Conservation (phyloP, 2,113 vertebrate genomes). For the Nibea coibor region DNA sequence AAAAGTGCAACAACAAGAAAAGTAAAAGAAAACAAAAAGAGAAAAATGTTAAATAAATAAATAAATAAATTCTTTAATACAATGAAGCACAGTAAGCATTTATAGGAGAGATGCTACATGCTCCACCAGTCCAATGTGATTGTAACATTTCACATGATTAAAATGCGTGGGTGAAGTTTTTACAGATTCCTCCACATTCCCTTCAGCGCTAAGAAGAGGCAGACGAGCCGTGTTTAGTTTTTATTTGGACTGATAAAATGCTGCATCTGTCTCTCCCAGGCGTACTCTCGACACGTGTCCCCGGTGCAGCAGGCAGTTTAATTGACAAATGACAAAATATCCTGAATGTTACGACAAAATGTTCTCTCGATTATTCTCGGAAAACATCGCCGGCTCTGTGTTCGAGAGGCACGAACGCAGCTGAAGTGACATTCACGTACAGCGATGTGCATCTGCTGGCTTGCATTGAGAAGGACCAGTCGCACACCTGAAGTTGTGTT, state of each 20-base stretch:
- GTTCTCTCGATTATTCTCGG: background rate
- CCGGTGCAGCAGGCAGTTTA: background rate
- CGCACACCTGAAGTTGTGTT: slow-evolving; percentile 22
- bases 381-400: background rate
- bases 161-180: background rate
- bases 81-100: no score
- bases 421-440: background rate
- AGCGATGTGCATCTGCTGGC: background rate
- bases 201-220: background rate
- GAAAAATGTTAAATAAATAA: no score
- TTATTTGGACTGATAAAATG: slow-evolving; percentile 4
- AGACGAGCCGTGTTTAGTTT: background rate
- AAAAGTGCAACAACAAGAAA: no score
- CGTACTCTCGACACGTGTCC: background rate
- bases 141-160: background rate
- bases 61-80: no score
- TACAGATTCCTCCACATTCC: background rate
- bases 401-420: background rate
- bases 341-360: background rate
- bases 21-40: no score
- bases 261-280: background rate
- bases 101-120: no score
- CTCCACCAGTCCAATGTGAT: background rate
- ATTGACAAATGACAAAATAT: background rate
- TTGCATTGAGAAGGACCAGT: background rate